phyloP scores from a whole-genome alignment of 2,888 invertebrate species.

The Epirrita christyi region DNA sequence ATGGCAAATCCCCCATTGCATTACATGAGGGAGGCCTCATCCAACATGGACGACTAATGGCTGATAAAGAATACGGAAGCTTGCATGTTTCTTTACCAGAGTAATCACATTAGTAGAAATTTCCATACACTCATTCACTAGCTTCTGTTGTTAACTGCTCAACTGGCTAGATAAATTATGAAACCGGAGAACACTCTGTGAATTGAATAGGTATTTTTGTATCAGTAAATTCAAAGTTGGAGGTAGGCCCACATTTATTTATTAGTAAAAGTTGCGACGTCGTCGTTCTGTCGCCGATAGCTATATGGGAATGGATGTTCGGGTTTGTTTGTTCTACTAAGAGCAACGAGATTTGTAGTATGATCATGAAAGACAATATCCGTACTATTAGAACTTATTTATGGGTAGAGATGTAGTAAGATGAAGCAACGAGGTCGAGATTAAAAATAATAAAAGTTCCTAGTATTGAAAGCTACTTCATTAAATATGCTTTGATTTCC shows the following conservation, averaged over 20 bases:
- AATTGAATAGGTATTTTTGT: constrained; percentile 17
- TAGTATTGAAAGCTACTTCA: neutral
- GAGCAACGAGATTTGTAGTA: constrained; percentile 48
- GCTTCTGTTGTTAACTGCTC: neutral
- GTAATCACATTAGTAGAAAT: neutral
- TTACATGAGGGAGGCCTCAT: no score
- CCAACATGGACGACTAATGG: no score
- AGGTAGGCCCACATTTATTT: constrained; percentile 33
- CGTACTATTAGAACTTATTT: constrained; percentile 19
- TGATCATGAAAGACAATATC: constrained; percentile 12
- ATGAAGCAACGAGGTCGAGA: neutral
- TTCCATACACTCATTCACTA: neutral
- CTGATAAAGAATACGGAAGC: no score
- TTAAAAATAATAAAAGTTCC: neutral
- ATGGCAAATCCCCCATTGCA: no score
- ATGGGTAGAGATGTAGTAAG: constrained; percentile 18
- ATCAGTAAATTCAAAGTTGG: constrained; percentile 27
- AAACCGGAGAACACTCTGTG: constrained; percentile 4
- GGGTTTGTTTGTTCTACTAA: constrained; percentile 62
- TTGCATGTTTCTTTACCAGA: constrained; percentile 9
- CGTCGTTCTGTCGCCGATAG: constrained; percentile 49
- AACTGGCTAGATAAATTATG: constrained; percentile 1
- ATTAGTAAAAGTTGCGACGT: constrained; percentile 34
- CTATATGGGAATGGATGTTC: constrained; percentile 47
- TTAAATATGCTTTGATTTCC: neutral